Evolutionary conservation across 2,113 vertebrate genomes (phyloP).

Genomic region (Dasyurus viverrinus): DNA sequence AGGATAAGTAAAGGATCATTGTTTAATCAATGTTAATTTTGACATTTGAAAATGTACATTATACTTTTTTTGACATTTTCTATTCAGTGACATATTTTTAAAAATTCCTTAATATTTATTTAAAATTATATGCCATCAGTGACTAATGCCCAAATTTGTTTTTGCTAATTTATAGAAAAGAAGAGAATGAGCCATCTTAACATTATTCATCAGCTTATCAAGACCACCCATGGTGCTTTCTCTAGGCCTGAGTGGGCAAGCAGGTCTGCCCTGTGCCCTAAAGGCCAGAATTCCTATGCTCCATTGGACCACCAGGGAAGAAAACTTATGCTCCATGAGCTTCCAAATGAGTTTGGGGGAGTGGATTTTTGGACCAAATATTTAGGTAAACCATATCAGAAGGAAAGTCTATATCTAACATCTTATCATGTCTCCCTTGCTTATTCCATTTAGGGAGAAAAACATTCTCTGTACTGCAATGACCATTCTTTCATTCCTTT

Average conservation of each 20-base stretch:
- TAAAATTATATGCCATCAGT: background rate
- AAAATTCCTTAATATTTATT: slow-evolving; percentile 14
- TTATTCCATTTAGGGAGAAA: slow-evolving; percentile 3
- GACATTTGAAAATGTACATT: slow-evolving; percentile 9
- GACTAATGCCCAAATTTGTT: slow-evolving; percentile 20
- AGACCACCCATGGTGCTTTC: slow-evolving; percentile 68
- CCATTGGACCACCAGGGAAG: slow-evolving; percentile 73
- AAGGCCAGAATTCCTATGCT: slow-evolving; percentile 75
- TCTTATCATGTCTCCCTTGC: background rate
- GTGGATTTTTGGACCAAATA: slow-evolving; percentile 45
- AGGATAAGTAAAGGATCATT: background rate
- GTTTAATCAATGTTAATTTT: slow-evolving; percentile 14
- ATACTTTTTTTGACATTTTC: slow-evolving; percentile 18
- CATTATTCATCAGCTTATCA: slow-evolving; percentile 62
- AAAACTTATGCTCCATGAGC: slow-evolving; percentile 38
- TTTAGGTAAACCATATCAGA: background rate
- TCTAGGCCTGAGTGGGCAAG: slow-evolving; percentile 57
- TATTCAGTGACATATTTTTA: background rate
- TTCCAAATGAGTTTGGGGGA: slow-evolving; percentile 35
- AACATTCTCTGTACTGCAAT: background rate
- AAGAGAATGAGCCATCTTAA: background rate
- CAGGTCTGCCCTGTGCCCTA: slow-evolving; percentile 72
- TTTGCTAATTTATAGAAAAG: background rate
- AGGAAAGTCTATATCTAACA: background rate
- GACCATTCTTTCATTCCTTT: slow-evolving; percentile 1